phyloP scores from a whole-genome alignment of 2,113 vertebrate genomes.

The Daubentonia madagascariensis region DNA sequence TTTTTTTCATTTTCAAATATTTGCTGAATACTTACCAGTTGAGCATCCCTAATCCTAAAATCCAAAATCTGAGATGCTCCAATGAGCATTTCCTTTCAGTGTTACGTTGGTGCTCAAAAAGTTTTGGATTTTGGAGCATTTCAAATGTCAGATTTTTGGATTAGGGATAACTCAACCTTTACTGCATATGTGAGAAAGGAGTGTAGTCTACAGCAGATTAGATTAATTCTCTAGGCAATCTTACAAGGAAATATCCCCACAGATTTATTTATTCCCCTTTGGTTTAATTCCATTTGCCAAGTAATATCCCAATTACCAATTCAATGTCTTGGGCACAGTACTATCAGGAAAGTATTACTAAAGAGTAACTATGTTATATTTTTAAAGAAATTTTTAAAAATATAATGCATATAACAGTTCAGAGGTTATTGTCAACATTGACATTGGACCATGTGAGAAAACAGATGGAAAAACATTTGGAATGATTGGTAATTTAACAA shows the following conservation, averaged over 20 bases:
- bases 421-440: slow-evolving; percentile 53
- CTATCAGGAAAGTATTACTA: neutral
- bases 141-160: neutral
- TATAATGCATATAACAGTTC: neutral
- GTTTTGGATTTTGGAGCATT: neutral
- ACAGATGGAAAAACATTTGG: slow-evolving; percentile 69
- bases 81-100: neutral
- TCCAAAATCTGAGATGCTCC: neutral
- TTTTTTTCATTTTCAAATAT: neutral
- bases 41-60: neutral
- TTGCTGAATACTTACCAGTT: neutral
- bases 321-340: neutral
- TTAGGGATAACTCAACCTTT: no score
- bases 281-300: slow-evolving; percentile 16
- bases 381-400: slow-evolving; percentile 42
- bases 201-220: neutral
- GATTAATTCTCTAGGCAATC: neutral
- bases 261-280: neutral
- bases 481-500: slow-evolving; percentile 36
- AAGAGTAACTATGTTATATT: neutral
- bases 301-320: neutral
- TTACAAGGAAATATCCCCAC: neutral
- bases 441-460: slow-evolving; percentile 29
- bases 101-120: neutral
- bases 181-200: neutral